These are phyloP conservation scores for Anarrhichthys ocellatus DNA, from an alignment of 2,113 vertebrate genomes.

Conservation along the genomic window DNA sequence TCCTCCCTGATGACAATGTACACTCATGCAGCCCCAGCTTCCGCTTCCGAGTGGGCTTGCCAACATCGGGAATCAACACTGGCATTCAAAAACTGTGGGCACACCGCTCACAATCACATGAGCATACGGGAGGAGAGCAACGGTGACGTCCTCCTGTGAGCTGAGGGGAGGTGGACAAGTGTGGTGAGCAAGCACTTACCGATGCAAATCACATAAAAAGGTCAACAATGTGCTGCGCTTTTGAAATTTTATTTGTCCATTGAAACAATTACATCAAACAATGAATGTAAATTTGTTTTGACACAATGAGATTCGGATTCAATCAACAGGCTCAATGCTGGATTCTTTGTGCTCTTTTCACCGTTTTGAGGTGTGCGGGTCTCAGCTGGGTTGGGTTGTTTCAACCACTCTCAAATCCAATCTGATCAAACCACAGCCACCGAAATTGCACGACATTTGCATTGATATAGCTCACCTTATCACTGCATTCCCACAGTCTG, in stretches of 20 bases:
- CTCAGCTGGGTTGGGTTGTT: no score
- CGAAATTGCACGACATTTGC: not conserved
- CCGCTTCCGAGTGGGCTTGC: constrained; percentile 3
- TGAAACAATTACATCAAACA: not conserved
- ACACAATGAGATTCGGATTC: not conserved
- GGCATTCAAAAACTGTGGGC: not conserved
- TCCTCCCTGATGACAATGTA: not conserved
- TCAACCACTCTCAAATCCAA: not conserved
- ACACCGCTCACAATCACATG: not conserved
- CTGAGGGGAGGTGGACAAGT: not conserved
- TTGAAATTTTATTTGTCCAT: not conserved
- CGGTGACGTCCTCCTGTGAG: constrained; percentile 9
- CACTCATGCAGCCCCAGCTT: not conserved
- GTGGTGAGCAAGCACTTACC: constrained; percentile 10
- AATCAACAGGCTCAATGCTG: not conserved
- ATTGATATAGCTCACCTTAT: constrained; percentile 3
- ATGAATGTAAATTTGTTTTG: constrained; percentile 3
- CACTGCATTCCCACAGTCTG: constrained; percentile 4
- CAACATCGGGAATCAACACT: constrained; percentile 6
- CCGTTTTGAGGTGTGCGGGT: no score
- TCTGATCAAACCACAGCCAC: not conserved
- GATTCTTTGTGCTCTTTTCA: not conserved
- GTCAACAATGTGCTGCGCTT: constrained; percentile 6
- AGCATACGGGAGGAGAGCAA: not conserved
- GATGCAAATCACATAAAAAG: constrained; percentile 37